Evolutionary conservation across 2,113 vertebrate species (phyloP), one percentile per base, ranked within the genome.

Genomic region (Condylura cristata): DNA sequence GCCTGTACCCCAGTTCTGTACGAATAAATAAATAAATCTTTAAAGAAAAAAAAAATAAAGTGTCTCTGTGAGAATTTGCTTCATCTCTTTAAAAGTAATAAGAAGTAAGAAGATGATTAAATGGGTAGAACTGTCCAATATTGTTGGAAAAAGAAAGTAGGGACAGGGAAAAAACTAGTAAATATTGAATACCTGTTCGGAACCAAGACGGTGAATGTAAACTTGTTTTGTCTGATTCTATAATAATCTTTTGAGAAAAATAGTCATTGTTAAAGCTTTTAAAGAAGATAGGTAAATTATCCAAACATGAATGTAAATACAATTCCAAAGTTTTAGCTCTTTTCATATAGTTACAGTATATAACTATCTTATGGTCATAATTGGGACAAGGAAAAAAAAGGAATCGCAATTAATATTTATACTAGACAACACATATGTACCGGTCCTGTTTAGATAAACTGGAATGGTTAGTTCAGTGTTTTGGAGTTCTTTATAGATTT

Each of bases 401-500:
- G n/a, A 84, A 61, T 17, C 11, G 72, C 16, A 72, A 18, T 30
- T 80, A 89, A 44, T 84, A 44, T 34, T 41, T 92, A n/a, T 6
- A 56, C 4, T 75, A 44, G 10, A 37, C 6, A 91, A 53, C 8
- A 30, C 14, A 2, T 74, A 14, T 58, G 10, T 78, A 46, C 5
- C 65, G 39, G 32, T n/a, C 34, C 32, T 74, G 20, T 16, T 17
- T 80, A 37, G 22, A 90, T 30, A 86, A 44, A 66, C 53, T 83
- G 22, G 30, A 41, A 30, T 86, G 48, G 37, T 39, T 88, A 8
- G 7, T 65, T 17, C 66, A 1, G 63, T 41, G 4, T 58, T 82
- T 80, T 94, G 17, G 83, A 53, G 83, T 63, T 48, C 63, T 78
- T 87, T 91, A 44, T 79, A 66, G 48, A 13, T 89, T 79, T 94